A percentile compares a stretch with the other conserved stretches of the same genome.
phyloP scores from a whole-genome alignment of 2,797 vertebrate genomes.

The Cyclura pinguis region DNA sequence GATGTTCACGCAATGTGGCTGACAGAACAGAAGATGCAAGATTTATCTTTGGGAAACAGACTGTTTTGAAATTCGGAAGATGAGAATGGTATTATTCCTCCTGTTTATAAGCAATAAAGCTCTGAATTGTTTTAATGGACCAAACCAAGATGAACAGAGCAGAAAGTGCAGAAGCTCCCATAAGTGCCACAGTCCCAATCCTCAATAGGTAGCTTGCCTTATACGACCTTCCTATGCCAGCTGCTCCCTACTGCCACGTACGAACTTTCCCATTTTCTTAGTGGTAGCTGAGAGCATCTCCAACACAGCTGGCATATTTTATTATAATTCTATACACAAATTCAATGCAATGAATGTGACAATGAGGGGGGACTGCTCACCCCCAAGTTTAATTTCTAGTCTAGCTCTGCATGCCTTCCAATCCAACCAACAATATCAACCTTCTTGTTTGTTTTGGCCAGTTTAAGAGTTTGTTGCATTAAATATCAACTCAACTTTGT shows the following conservation, averaged over 20 bases:
- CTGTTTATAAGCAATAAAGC: slow-evolving; percentile 41
- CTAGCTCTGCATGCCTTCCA: too few relatives aligned
- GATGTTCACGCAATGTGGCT: background rate
- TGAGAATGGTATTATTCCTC: background rate
- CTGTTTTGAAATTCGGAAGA: slow-evolving; percentile 6
- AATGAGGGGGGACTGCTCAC: background rate
- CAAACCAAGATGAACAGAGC: background rate
- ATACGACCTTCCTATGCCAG: background rate
- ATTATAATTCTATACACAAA: too few relatives aligned
- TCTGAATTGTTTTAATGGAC: background rate
- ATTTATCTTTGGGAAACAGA: slow-evolving; percentile 27
- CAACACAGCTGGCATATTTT: background rate
- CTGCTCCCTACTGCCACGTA: background rate
- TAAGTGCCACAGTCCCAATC: background rate
- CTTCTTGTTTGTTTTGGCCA: too few relatives aligned
- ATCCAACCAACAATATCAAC: background rate
- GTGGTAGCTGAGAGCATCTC: background rate
- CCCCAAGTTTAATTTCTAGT: background rate
- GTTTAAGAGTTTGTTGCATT: too few relatives aligned
- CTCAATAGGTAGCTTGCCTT: background rate
- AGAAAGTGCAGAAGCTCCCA: background rate
- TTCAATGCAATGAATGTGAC: too few relatives aligned
- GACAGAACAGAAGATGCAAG: background rate
- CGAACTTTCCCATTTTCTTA: background rate
- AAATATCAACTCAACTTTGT: too few relatives aligned